Percentiles rank a stretch among this genome's conserved stretches.
Evolutionary conservation across 2,888 invertebrate species (phyloP).

Genomic region (Erebia aethiops): DNA sequence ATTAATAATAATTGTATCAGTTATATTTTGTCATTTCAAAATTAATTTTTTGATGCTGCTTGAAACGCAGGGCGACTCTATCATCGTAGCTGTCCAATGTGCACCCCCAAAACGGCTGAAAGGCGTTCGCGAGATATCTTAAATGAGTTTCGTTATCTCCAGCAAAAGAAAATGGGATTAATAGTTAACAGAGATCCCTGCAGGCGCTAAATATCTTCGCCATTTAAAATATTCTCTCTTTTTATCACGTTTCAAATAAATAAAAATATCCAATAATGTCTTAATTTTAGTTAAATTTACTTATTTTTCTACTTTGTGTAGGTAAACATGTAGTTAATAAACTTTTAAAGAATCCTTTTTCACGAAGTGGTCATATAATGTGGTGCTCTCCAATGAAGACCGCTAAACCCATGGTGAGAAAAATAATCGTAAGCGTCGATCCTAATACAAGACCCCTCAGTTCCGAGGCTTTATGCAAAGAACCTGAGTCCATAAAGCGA

Average conservation of each 20-base stretch:
- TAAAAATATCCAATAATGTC: conserved; percentile 6
- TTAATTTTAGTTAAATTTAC: not conserved
- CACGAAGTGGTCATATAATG: conserved; percentile 5
- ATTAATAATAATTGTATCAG: not conserved
- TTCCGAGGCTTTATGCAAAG: conserved; percentile 75
- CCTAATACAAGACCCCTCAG: conserved; percentile 49
- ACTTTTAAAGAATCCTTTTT: not conserved
- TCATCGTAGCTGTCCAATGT: conserved; percentile 51
- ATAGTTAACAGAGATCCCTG: conserved; percentile 75
- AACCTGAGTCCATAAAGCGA: conserved; percentile 77
- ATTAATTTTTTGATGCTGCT: not conserved
- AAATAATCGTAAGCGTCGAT: conserved; percentile 45
- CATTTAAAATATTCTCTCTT: conserved; percentile 48
- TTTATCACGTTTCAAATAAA: conserved; percentile 28
- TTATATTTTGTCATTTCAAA: not conserved
- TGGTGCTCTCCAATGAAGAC: conserved; percentile 31
- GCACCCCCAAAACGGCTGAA: conserved; percentile 77
- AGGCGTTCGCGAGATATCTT: conserved; percentile 78
- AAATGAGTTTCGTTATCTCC: conserved; percentile 82
- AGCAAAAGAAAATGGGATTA: conserved; percentile 79
- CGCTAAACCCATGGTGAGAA: conserved; percentile 28
- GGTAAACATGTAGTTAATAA: not conserved
- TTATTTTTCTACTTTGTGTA: not conserved
- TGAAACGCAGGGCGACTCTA: conserved; percentile 46
- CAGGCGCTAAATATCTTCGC: conserved; percentile 63